Evolutionary conservation across 1,140 invertebrate genomes (phyloP).

Genomic region (Phymorhynchus buccinoides): DNA sequence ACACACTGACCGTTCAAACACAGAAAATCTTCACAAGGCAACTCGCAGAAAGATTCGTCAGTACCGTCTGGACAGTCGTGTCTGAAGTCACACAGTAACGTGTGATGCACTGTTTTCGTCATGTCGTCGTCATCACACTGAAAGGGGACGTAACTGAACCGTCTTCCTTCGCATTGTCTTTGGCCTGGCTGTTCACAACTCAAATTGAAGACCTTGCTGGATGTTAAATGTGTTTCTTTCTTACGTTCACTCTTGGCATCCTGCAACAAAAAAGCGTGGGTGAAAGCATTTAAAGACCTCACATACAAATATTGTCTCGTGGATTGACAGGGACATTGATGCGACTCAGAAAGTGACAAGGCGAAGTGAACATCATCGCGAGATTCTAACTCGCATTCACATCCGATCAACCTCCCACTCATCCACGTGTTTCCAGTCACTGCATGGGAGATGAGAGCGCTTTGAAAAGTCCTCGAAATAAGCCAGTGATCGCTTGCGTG

Average conservation of each 20-base stretch:
- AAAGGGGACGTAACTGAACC: background rate
- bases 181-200: background rate
- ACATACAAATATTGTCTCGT: background rate
- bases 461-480: background rate
- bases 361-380: background rate
- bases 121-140: background rate
- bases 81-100: background rate
- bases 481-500: background rate
- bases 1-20: slow-evolving; percentile 9
- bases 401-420: background rate
- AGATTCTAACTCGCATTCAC: background rate
- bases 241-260: background rate
- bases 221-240: background rate
- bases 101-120: background rate
- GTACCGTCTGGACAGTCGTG: background rate
- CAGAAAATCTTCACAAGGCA: background rate
- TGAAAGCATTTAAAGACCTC: background rate
- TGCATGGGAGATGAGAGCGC: background rate
- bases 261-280: background rate
- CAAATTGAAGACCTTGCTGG: background rate
- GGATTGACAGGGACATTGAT: background rate
- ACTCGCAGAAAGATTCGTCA: background rate
- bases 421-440: background rate
- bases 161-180: background rate
- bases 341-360: no score